These are phyloP conservation scores for Pseudochaenichthys georgianus DNA, from an alignment of 2,797 vertebrate genomes.

Conservation along the genomic window DNA sequence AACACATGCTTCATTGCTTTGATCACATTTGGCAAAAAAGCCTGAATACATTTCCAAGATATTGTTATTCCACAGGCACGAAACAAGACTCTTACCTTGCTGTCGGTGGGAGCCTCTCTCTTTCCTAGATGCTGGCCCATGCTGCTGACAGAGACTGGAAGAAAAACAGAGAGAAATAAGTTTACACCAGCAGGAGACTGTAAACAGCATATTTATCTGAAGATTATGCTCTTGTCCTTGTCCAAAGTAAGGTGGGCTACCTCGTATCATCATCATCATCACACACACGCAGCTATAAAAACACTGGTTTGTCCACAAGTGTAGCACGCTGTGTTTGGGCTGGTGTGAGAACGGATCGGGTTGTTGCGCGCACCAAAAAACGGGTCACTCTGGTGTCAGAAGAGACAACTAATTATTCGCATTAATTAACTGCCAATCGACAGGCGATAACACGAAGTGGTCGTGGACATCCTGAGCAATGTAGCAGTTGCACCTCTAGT, in stretches of 20 bases:
- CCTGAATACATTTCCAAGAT: neutral
- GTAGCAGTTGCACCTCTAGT: too few relatives aligned
- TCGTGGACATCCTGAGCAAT: too few relatives aligned
- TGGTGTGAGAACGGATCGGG: neutral
- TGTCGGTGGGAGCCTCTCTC: constrained; percentile 62
- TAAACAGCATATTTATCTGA: constrained; percentile 30
- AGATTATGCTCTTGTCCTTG: constrained; percentile 37
- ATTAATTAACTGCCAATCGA: neutral
- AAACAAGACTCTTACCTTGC: constrained; percentile 69
- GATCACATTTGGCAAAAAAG: neutral
- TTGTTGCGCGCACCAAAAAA: neutral
- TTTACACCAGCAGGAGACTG: constrained; percentile 28
- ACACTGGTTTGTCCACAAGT: neutral
- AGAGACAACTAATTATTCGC: neutral
- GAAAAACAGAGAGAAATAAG: constrained; percentile 43
- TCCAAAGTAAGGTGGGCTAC: constrained; percentile 15
- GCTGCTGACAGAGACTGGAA: constrained; percentile 78
- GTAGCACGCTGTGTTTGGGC: neutral
- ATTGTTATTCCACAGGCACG: neutral
- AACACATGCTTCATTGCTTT: constrained; percentile 45
- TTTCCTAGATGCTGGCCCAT: constrained; percentile 84
- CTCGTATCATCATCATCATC: neutral
- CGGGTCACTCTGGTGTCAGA: neutral
- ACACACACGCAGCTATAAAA: constrained; percentile 1
- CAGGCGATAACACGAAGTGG: too few relatives aligned